Conservation (phyloP, 64 coral and sea anemone species). For the Porites lutea region DNA sequence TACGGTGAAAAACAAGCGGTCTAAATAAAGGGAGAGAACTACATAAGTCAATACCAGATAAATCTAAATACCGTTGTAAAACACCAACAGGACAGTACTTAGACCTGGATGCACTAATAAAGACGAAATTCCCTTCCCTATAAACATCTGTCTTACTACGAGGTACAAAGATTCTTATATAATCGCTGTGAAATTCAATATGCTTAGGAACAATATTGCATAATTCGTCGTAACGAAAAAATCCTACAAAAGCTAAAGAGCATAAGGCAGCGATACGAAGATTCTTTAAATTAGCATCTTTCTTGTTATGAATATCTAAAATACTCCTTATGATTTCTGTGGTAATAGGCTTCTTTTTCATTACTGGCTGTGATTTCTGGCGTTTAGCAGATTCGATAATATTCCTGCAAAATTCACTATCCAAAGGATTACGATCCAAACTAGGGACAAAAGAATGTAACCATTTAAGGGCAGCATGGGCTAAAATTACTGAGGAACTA, state of each 20-base stretch:
- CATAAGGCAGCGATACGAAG: slow-evolving; percentile 48
- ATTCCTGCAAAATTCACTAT: slow-evolving; percentile 5
- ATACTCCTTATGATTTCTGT: slow-evolving; percentile 49
- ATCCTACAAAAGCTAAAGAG: slow-evolving; percentile 62
- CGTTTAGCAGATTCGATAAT: slow-evolving; percentile 10
- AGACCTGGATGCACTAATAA: too few species aligned
- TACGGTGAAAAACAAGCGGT: too few species aligned
- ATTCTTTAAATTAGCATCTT: slow-evolving; percentile 18
- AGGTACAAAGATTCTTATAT: slow-evolving; percentile 41
- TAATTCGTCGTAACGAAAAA: slow-evolving; percentile 42
- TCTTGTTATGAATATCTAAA: slow-evolving; percentile 26
- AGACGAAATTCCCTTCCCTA: too few species aligned
- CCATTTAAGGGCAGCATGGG: slow-evolving; percentile 50
- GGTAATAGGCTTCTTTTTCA: slow-evolving; percentile 6
- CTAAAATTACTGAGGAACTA: slow-evolving; percentile 49
- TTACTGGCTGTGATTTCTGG: background rate
- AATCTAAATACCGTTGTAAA: too few species aligned
- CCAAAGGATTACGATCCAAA: too few species aligned
- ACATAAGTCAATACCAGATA: too few species aligned
- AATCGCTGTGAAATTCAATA: slow-evolving; percentile 17
- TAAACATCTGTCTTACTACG: too few species aligned
- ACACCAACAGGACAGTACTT: too few species aligned
- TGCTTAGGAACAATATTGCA: slow-evolving; percentile 23
- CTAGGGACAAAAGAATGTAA: slow-evolving; percentile 56
- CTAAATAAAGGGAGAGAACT: too few species aligned